Conservation (phyloP, 2,113 vertebrate genomes). For the Syrmaticus mikado region DNA sequence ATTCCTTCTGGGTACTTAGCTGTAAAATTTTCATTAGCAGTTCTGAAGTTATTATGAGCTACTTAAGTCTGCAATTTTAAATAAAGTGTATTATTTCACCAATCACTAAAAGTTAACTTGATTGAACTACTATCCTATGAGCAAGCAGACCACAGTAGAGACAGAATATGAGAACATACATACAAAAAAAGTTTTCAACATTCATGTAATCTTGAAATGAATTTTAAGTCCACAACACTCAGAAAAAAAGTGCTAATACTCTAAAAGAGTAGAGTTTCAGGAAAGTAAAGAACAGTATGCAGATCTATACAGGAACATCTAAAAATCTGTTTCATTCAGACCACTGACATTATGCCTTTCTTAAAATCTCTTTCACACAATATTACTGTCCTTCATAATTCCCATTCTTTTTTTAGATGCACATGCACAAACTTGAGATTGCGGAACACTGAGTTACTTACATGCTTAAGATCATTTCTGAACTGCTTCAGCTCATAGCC, state of each 20-base stretch:
- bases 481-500: conserved; percentile 94
- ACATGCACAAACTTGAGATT: background rate
- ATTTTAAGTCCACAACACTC: background rate
- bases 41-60: background rate
- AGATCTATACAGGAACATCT: background rate
- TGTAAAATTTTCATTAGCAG: background rate
- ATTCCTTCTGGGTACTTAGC: background rate
- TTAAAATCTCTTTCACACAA: background rate
- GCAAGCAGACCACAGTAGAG: background rate
- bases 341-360: background rate
- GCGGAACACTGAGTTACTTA: conserved; percentile 59
- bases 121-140: background rate
- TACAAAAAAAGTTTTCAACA: background rate
- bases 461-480: conserved; percentile 91
- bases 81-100: background rate
- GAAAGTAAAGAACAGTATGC: background rate
- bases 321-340: background rate
- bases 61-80: background rate
- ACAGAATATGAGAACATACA: background rate
- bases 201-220: background rate
- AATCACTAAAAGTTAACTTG: background rate
- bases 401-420: background rate
- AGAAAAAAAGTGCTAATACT: background rate
- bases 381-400: background rate
- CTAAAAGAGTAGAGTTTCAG: background rate